These are phyloP conservation scores for Prunella fulvescens DNA, from an alignment of 2,113 vertebrate genomes.

Conservation along the genomic window DNA sequence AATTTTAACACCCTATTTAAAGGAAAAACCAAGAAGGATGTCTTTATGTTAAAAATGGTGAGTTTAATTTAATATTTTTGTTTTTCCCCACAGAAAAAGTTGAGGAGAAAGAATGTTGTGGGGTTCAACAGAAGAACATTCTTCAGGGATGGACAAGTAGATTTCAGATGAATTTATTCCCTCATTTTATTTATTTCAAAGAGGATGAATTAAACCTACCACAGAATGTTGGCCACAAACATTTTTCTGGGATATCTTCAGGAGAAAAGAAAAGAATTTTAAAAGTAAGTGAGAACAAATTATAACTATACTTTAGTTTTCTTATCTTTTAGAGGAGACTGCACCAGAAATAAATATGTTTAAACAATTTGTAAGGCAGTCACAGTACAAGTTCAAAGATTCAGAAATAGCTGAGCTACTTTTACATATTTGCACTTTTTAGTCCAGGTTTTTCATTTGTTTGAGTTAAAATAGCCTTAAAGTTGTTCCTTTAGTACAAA, in stretches of 20 bases:
- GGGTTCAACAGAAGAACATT: not conserved
- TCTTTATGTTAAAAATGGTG: not conserved
- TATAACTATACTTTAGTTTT: not conserved
- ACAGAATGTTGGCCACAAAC: not conserved
- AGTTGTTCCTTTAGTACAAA: not conserved
- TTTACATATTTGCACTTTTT: not conserved
- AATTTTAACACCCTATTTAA: not conserved
- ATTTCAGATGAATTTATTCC: not conserved
- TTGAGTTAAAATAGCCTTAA: not conserved
- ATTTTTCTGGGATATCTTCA: not conserved
- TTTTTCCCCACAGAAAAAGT: not conserved
- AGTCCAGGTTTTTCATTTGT: not conserved
- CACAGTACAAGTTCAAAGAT: not conserved
- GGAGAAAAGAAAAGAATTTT: not conserved
- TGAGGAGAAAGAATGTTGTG: not conserved
- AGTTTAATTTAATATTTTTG: not conserved
- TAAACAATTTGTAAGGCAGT: not conserved
- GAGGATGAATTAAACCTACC: not conserved
- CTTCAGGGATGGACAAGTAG: not conserved
- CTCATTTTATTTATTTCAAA: not conserved
- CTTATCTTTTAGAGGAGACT: not conserved
- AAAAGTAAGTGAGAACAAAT: not conserved
- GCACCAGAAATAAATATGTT: not conserved
- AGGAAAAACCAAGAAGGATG: not conserved
- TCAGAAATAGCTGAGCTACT: not conserved